Base-by-base conservation (phyloP, 92 coral and sea anemone genomes). In the Epizoanthus ramosus region DNA sequence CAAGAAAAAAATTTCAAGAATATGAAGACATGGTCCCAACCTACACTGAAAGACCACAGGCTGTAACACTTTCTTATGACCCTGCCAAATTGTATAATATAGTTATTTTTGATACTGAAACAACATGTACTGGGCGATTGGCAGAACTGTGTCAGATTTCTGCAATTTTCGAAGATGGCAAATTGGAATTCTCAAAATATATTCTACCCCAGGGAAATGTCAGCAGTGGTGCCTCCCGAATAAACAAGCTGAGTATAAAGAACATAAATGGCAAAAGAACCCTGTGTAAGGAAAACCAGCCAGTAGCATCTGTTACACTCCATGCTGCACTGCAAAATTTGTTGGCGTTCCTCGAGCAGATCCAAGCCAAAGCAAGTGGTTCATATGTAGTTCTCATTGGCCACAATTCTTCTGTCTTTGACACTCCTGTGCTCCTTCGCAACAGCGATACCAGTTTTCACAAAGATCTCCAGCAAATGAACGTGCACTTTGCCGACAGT, bases 401-500 rank as follows among this genome's bases (percentile, higher is more conserved):
- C 13, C 84, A 79, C 22, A 79, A 79, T 79, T 41, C 84, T 2
- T 64, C 63, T 5, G 41, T 17, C 18, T 79, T 79, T 64, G 74
- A 63, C 73, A 65, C 82, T 13, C 81, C 81, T 5, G 63, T 79
- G 39, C 84, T 79, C 33, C 74, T 79, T 5, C 63, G 73, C 41
- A 19, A 10, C 5, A 63, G 76, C 37, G 37, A 54, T 67, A 23
- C 7, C 68, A 53, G 24, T 16, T 23, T 50, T 33, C 76, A 31
- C 50, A 6, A 52, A 47, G 57, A n/a, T 66, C 66, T 66, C 53
- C 56, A 12, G 3, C 2, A 16, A 4, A 4, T 64, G 14, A 80
- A 80, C n/a, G 84, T 80, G 33, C 17, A 16, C 24, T 80, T 80
- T 24, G 84, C 24, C 16, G 84, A 64, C 63, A 80, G 75, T 67